A percentile compares a stretch with the other conserved stretches of the same genome.
Evolutionary conservation across 1,140 invertebrate genomes (phyloP).

Genomic region (Zaprionus nigranus): DNA sequence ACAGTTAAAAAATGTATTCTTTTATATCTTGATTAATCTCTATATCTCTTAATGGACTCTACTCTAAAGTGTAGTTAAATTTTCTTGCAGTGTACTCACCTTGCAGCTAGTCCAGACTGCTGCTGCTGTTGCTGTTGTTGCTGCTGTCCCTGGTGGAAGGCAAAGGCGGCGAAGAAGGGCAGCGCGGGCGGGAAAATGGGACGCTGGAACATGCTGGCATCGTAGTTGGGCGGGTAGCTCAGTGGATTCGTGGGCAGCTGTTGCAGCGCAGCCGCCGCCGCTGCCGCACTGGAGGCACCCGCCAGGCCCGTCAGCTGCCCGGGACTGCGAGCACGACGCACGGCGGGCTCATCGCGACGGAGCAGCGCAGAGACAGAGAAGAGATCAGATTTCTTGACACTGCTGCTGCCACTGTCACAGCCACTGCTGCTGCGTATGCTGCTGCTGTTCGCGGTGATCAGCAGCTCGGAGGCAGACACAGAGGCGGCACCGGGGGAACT

Average conservation of each 20-base stretch:
- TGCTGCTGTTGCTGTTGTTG: slow-evolving; percentile 69
- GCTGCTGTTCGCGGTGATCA: slow-evolving; percentile 50
- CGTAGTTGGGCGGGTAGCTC: slow-evolving; percentile 76
- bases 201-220: slow-evolving; percentile 77
- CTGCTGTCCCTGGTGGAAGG: slow-evolving; percentile 83
- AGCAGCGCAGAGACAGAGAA: slow-evolving; percentile 92
- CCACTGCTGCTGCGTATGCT: slow-evolving; percentile 57
- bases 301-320: slow-evolving; percentile 80
- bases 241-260: slow-evolving; percentile 85
- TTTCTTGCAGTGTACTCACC: slow-evolving; percentile 42
- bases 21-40: too few relatives aligned
- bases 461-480: slow-evolving; percentile 57
- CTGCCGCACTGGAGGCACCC: slow-evolving; percentile 30
- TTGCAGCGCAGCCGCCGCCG: slow-evolving; percentile 42
- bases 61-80: too few relatives aligned
- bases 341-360: slow-evolving; percentile 89
- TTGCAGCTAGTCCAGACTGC: slow-evolving; percentile 59
- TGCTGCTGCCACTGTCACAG: slow-evolving; percentile 65
- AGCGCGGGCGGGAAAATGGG: slow-evolving; percentile 82
- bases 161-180: slow-evolving; percentile 81
- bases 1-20: too few relatives aligned
- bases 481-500: slow-evolving; percentile 66
- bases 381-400: slow-evolving; percentile 88
- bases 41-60: too few relatives aligned
- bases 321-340: slow-evolving; percentile 87